Conservation (phyloP, 2,797 vertebrate species). For the Lindbergichthys nudifrons region DNA sequence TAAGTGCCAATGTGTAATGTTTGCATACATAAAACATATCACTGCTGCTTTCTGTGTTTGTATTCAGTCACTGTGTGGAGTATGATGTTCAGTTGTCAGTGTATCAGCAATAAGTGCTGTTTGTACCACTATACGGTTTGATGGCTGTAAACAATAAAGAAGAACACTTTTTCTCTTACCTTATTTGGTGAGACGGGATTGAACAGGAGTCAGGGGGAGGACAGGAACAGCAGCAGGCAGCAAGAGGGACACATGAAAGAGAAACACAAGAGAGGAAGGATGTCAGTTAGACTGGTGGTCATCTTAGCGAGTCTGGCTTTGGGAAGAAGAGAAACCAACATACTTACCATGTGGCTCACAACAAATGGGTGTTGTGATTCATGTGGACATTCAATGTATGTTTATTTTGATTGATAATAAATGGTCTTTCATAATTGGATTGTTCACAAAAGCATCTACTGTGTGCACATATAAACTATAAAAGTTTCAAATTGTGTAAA, state of each 20-base stretch:
- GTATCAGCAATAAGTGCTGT: constrained; percentile 11
- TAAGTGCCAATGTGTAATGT: constrained; percentile 7
- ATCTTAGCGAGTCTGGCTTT: constrained; percentile 40
- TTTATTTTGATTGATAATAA: constrained; percentile 4
- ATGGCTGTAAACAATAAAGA: constrained; percentile 23
- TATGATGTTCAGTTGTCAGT: neutral
- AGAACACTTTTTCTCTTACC: constrained; percentile 81
- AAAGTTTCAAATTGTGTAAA: neutral
- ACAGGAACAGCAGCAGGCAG: constrained; percentile 46
- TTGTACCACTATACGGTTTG: constrained; percentile 8
- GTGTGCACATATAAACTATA: constrained; percentile 4
- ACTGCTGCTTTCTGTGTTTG: constrained; percentile 3
- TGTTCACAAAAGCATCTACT: neutral
- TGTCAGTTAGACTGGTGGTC: constrained; percentile 69
- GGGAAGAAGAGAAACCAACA: constrained; percentile 38
- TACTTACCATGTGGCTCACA: constrained; percentile 75
- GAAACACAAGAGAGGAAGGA: constrained; percentile 59
- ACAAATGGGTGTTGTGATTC: constrained; percentile 10
- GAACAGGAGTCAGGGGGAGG: constrained; percentile 33
- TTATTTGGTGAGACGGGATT: constrained; percentile 70
- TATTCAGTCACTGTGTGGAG: neutral
- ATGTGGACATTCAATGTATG: constrained; percentile 14
- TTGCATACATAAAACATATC: constrained; percentile 1
- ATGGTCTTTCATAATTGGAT: neutral
- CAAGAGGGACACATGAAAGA: constrained; percentile 71